Percentiles rank a stretch among this genome's conserved stretches.
phyloP scores from a whole-genome alignment of 2,888 invertebrate genomes.

The Escarpia spicata region DNA sequence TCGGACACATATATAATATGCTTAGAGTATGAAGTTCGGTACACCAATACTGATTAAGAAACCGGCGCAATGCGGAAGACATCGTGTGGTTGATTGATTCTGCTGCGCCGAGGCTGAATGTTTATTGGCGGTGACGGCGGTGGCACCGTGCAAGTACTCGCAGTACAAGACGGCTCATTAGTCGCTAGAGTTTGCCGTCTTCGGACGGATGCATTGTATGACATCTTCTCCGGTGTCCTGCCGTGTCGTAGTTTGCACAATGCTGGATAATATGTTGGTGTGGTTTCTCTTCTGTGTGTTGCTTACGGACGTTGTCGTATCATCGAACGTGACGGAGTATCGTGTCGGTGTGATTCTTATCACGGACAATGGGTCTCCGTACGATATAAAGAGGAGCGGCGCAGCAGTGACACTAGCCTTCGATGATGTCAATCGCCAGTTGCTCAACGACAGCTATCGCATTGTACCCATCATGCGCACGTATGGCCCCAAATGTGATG shows the following conservation, averaged over 20 bases:
- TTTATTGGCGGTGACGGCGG: neutral
- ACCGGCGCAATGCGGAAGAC: neutral
- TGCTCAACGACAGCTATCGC: neutral
- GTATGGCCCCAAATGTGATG: constrained; percentile 19
- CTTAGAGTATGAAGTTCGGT: neutral
- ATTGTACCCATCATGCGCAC: neutral
- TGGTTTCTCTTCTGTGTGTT: neutral
- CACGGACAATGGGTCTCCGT: neutral
- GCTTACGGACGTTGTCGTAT: neutral
- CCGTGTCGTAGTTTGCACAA: neutral
- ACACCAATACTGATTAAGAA: neutral
- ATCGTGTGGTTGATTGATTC: neutral
- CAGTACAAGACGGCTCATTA: neutral
- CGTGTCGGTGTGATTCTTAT: constrained; percentile 20
- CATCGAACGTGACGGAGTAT: neutral
- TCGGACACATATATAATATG: neutral
- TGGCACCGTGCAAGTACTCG: neutral
- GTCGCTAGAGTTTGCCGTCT: neutral
- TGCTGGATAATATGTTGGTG: neutral
- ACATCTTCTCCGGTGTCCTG: neutral
- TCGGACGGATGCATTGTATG: neutral
- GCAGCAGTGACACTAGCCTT: neutral
- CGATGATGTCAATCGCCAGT: neutral
- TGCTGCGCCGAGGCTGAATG: neutral
- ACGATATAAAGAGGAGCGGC: neutral